Conservation (phyloP, 2,797 vertebrate species). For the Lophotriccus pileatus region DNA sequence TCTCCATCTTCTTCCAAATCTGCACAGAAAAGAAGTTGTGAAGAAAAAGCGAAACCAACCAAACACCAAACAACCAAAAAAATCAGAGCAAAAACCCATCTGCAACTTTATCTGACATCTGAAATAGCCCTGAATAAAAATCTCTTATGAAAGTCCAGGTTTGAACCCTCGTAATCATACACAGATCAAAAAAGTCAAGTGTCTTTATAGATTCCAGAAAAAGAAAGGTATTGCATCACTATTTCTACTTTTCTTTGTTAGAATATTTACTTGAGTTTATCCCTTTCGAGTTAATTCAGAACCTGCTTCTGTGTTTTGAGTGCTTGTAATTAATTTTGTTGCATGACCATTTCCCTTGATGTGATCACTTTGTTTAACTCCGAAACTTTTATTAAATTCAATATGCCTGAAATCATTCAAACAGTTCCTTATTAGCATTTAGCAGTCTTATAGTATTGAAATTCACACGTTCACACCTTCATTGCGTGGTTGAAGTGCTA, state of each 20-base stretch:
- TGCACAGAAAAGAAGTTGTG: not conserved
- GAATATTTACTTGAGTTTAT: not conserved
- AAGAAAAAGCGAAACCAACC: not conserved
- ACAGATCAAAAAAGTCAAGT: not conserved
- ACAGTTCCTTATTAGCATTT: not conserved
- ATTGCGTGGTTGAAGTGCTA: not conserved
- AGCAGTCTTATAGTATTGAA: not conserved
- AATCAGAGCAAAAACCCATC: rapidly evolving
- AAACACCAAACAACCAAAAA: not conserved
- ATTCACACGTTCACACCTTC: not conserved
- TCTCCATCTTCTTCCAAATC: not conserved
- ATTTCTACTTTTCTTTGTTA: not conserved
- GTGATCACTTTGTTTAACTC: constrained; percentile 3
- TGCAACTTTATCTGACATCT: not conserved
- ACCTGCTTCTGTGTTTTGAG: not conserved
- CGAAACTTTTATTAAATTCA: not conserved
- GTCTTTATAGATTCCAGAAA: not conserved
- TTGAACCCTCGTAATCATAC: not conserved
- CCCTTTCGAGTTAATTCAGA: not conserved
- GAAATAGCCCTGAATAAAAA: not conserved
- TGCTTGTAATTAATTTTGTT: not conserved
- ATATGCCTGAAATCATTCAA: not conserved
- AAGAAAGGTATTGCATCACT: not conserved
- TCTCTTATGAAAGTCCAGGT: not conserved
- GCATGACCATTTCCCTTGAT: not conserved